phyloP scores from a whole-genome alignment of 2,888 invertebrate genomes.

The Archips xylosteana region DNA sequence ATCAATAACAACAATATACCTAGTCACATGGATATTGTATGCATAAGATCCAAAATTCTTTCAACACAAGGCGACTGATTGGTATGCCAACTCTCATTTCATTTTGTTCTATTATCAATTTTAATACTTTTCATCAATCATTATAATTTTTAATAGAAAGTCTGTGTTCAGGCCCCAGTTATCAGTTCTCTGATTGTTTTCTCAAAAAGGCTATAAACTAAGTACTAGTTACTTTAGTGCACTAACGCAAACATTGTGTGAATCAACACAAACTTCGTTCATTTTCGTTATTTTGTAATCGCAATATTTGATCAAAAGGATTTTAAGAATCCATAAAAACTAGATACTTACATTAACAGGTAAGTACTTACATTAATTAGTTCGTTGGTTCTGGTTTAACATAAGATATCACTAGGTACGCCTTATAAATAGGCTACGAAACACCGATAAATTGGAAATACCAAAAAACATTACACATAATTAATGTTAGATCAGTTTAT shows the following conservation, averaged over 20 bases:
- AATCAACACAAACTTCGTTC: not conserved
- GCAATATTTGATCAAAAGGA: not conserved
- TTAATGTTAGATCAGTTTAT: not conserved
- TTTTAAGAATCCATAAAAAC: not conserved
- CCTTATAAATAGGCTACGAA: not conserved
- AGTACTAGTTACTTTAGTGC: not conserved
- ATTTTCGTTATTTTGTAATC: not conserved
- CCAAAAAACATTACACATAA: not conserved
- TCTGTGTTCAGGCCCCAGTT: not conserved
- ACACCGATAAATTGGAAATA: not conserved
- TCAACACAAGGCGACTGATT: not conserved
- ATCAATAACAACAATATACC: not conserved
- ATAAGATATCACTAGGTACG: not conserved
- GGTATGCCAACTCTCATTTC: too few relatives aligned
- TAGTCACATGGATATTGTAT: not conserved
- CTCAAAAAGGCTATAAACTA: not conserved
- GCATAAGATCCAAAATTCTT: not conserved
- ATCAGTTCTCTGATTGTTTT: not conserved
- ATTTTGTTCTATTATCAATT: too few relatives aligned
- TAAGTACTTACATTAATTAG: not conserved
- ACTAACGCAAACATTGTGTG: not conserved
- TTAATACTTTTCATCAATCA: too few relatives aligned
- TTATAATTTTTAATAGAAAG: not conserved
- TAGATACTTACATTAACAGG: not conserved
- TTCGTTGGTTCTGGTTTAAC: not conserved